Base-by-base conservation (phyloP, 2,888 invertebrate species). In the Drosophila algonquin region DNA sequence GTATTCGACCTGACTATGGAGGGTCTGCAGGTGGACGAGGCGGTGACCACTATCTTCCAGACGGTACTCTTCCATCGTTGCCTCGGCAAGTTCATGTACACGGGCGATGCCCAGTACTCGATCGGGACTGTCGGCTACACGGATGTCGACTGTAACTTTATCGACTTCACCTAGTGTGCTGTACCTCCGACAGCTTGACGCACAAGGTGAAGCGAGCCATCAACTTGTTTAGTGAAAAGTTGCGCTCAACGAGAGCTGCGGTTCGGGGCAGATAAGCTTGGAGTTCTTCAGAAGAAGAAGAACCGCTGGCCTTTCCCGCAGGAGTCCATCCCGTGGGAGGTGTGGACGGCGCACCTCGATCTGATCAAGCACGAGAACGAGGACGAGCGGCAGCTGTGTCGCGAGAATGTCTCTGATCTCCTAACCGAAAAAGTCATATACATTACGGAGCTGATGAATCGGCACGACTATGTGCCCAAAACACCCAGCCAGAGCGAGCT, bases 151-250 rank as follows among this genome's bases (percentile, higher is more conserved):
- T 99, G 99, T 93, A 98, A 99, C 93, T 98, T 98, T 91, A 96
- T 99, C 88, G 99, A 99, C 93, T 96, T 99, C 91, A 99, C 99
- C 8, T 99, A 99, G 99, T 98, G 30, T 96, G 98, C 92, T 98
- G 98, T 93, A 96, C 97, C 76, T 98, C 98, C 40, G 94, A 95
- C n/a, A 93, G 93, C 59, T 93, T 97, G 51, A 95, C 95, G 75
- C 95, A 94, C 84, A 95, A 93, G 78, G 94, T 96, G 81, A 96
- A 95, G 91, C 94, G 94, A 72, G 96, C 95, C 91, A 96, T 97
- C 71, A 95, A 95, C 21, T 93, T 94, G 64, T 97, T 97, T 91
- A 96, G 96, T 16, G 95, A 96, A 88, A 94, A 95, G 55, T 92
- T 97, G 52, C 94, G 97, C 27, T 95, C 14, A 95, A 94, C 56